Evolutionary conservation across 1,140 invertebrate genomes (phyloP).

Genomic region (Danaus plexippus): DNA sequence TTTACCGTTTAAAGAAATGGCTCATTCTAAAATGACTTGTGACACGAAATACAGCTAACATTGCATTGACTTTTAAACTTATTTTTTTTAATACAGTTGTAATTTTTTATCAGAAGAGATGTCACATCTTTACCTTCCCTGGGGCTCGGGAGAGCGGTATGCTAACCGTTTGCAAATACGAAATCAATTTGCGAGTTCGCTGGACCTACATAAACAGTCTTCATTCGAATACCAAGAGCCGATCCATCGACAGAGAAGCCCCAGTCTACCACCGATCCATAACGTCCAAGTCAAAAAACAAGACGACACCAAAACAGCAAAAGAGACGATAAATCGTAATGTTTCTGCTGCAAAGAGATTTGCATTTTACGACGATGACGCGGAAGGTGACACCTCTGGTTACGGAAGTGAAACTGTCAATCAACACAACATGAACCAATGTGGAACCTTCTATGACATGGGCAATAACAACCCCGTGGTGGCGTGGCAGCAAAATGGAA

Average conservation of each 20-base stretch:
- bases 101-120: slow-evolving; percentile 53
- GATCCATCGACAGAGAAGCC: slow-evolving; percentile 69
- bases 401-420: slow-evolving; percentile 80
- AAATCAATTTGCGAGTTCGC: slow-evolving; percentile 64
- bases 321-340: slow-evolving; percentile 46
- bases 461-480: slow-evolving; percentile 35
- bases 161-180: slow-evolving; percentile 57
- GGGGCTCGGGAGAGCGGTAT: slow-evolving; percentile 57
- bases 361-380: slow-evolving; percentile 72
- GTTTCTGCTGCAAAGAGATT: slow-evolving; percentile 59
- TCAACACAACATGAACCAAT: slow-evolving; percentile 44
- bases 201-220: slow-evolving; percentile 63
- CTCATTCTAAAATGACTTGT: slow-evolving; percentile 43
- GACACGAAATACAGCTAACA: slow-evolving; percentile 33
- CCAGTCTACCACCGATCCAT: slow-evolving; percentile 74
- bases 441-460: slow-evolving; percentile 31
- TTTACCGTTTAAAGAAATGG: slow-evolving; percentile 28
- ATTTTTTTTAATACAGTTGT: slow-evolving; percentile 18
- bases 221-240: slow-evolving; percentile 61
- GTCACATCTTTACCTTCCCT: slow-evolving; percentile 62
- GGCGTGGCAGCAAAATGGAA: slow-evolving; percentile 51
- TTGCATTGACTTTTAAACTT: slow-evolving; percentile 18
- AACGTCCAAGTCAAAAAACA: slow-evolving; percentile 50
- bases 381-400: slow-evolving; percentile 79
- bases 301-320: slow-evolving; percentile 40